These are phyloP conservation scores for Rhinolophus sinicus DNA, from an alignment of 2,113 vertebrate species.

Conservation along the genomic window DNA sequence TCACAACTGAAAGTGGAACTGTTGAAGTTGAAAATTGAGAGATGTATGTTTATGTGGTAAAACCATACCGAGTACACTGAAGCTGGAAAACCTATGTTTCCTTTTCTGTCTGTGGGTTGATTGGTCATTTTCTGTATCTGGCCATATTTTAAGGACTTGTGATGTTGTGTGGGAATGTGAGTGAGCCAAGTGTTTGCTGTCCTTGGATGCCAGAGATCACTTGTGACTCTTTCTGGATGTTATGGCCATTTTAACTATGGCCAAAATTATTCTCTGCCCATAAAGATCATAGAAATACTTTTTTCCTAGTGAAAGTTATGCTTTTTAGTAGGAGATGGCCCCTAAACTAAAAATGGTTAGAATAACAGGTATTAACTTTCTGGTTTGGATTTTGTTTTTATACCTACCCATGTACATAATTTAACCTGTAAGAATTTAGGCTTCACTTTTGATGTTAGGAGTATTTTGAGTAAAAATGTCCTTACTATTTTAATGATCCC, in stretches of 20 bases:
- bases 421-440: background rate
- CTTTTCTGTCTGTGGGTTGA: background rate
- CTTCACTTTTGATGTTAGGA: background rate
- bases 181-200: background rate
- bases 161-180: background rate
- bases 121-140: background rate
- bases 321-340: conserved; percentile 1
- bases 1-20: background rate
- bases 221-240: background rate
- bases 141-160: background rate
- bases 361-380: background rate
- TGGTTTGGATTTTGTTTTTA: background rate
- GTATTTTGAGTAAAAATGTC: conserved; percentile 38
- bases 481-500: background rate
- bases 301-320: conserved; percentile 18
- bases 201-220: background rate
- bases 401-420: background rate
- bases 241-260: background rate
- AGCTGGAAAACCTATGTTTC: background rate
- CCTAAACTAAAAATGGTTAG: background rate
- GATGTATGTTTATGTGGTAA: background rate
- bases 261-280: background rate
- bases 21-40: background rate
- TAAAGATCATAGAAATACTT: conserved; percentile 11
- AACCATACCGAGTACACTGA: background rate